Percentiles rank a stretch among this genome's conserved stretches.
Conservation (phyloP, 1,140 invertebrate species). For the Philotrypesis tridentata region DNA sequence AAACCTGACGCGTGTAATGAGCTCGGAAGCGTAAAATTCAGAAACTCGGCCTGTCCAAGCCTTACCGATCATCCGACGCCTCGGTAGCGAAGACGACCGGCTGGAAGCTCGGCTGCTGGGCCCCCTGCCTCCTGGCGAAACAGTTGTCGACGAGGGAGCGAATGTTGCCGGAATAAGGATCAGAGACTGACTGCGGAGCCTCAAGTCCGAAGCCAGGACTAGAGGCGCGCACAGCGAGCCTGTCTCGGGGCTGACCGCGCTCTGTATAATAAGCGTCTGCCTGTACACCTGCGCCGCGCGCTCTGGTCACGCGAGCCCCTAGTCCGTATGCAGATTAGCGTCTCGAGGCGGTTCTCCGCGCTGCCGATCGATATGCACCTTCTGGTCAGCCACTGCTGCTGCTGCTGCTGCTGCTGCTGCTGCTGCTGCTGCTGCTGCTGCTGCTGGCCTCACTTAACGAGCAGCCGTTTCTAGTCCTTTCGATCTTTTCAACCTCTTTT, state of each 20-base stretch:
- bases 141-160: not conserved
- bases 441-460: not conserved
- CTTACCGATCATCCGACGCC: not conserved
- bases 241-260: not conserved
- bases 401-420: not conserved
- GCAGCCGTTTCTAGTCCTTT: too few species aligned
- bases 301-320: not conserved
- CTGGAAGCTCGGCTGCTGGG: not conserved
- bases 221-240: not conserved
- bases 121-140: not conserved
- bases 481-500: too few species aligned
- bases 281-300: not conserved
- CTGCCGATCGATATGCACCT: not conserved
- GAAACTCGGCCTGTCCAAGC: too few species aligned
- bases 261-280: too few species aligned
- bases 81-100: not conserved
- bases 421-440: not conserved
- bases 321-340: not conserved
- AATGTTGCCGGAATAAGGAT: not conserved
- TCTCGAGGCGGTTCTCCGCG: not conserved
- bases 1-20: too few species aligned
- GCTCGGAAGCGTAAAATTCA: too few species aligned
- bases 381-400: not conserved
- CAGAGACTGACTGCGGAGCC: not conserved
- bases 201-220: not conserved